Evolutionary conservation across 2,113 vertebrate species (phyloP).

Genomic region (Pachycephala philippinensis): DNA sequence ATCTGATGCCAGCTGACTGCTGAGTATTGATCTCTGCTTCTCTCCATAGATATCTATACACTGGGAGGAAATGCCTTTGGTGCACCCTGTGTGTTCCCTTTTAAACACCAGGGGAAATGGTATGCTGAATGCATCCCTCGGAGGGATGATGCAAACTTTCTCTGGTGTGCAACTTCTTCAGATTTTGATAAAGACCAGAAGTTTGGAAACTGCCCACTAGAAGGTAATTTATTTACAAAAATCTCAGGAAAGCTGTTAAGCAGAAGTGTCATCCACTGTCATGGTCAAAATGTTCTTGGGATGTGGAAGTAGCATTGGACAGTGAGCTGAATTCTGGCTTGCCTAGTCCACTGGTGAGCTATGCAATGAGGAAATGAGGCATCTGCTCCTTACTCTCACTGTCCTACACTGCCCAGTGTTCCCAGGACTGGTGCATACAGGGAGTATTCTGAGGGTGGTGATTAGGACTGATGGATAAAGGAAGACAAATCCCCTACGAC

Average conservation of each 20-base stretch:
- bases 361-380: neutral
- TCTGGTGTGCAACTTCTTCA: constrained; percentile 83
- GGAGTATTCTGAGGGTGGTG: neutral
- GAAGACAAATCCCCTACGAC: neutral
- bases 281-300: neutral
- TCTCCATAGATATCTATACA: constrained; percentile 80
- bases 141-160: neutral
- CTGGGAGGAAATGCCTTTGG: constrained; percentile 85
- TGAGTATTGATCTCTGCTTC: neutral
- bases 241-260: neutral
- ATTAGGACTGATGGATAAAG: neutral
- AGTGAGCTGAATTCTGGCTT: neutral
- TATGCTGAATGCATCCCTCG: constrained; percentile 78
- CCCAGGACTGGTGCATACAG: accelerated
- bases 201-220: constrained; percentile 85
- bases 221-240: constrained; percentile 70
- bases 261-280: neutral
- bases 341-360: neutral
- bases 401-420: neutral
- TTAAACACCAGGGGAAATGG: constrained; percentile 79
- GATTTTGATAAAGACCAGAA: constrained; percentile 77
- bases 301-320: neutral
- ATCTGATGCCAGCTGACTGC: neutral
- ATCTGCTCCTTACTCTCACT: neutral
- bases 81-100: constrained; percentile 85